Conservation (phyloP, 1,140 invertebrate genomes). For the Cardiocondyla obscurior region DNA sequence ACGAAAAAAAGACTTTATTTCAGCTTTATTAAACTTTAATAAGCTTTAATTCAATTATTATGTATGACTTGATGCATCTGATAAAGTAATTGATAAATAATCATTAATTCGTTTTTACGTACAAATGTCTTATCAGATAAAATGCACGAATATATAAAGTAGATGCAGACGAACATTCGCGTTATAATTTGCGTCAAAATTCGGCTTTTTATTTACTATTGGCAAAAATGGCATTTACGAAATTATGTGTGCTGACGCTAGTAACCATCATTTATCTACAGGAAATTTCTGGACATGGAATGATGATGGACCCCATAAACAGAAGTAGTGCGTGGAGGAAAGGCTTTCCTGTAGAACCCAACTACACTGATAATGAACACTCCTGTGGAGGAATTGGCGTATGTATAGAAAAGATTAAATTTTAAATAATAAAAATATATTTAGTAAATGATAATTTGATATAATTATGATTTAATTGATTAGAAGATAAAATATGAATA, state of each 20-base stretch:
- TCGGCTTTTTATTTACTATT: constrained; percentile 74
- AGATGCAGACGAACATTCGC: neutral
- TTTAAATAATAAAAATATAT: neutral
- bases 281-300: constrained; percentile 86
- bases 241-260: constrained; percentile 12
- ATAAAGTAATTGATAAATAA: constrained; percentile 19
- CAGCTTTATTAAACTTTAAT: no score
- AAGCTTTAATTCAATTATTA: neutral
- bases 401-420: constrained; percentile 11
- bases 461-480: neutral
- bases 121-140: neutral
- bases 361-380: constrained; percentile 88
- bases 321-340: constrained; percentile 89
- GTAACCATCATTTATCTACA: constrained; percentile 42
- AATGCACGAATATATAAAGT: constrained; percentile 16
- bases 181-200: constrained; percentile 69
- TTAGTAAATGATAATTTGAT: neutral
- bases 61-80: neutral
- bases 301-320: constrained; percentile 88
- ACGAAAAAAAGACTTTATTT: neutral
- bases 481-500: neutral
- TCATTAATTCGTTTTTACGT: neutral
- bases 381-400: constrained; percentile 87
- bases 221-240: neutral
- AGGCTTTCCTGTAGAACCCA: constrained; percentile 89